phyloP scores from a whole-genome alignment of 2,113 vertebrate genomes.

The Callionymus lyra region DNA sequence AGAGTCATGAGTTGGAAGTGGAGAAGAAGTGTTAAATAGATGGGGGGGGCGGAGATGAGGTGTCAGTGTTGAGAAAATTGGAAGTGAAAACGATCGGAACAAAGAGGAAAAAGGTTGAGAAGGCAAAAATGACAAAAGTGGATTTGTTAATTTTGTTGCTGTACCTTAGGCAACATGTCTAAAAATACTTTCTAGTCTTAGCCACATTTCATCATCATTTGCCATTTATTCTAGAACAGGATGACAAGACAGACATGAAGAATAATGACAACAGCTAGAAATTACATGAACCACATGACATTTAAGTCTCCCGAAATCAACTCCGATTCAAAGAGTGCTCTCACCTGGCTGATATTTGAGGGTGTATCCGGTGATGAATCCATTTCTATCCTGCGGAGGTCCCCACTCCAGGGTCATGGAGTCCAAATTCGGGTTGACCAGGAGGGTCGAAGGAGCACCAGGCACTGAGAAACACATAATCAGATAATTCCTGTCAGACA shows the following conservation, averaged over 20 bases:
- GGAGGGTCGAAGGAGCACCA: constrained; percentile 74
- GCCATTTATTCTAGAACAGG: constrained; percentile 7
- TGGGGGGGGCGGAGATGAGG: constrained; percentile 5
- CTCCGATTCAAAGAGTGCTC: constrained; percentile 24
- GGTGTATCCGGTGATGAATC: constrained; percentile 82
- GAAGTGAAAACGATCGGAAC: constrained; percentile 26
- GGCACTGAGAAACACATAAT: constrained; percentile 70
- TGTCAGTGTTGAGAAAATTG: constrained; percentile 18
- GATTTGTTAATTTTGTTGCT: constrained; percentile 45
- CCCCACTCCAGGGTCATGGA: constrained; percentile 88
- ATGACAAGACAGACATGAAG: constrained; percentile 24
- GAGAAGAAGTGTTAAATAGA: constrained; percentile 28
- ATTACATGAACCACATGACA: constrained; percentile 25
- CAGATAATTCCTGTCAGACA: too few relatives aligned
- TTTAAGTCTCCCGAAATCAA: not conserved
- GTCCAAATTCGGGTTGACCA: constrained; percentile 76
- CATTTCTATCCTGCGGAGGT: constrained; percentile 80
- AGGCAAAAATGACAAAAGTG: constrained; percentile 42
- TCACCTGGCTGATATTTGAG: constrained; percentile 92
- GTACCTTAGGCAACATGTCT: constrained; percentile 19
- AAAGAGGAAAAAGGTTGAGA: constrained; percentile 17
- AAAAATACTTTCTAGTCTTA: constrained; percentile 15
- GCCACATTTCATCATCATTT: not conserved
- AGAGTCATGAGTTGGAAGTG: constrained; percentile 20
- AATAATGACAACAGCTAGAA: constrained; percentile 36